Conservation (phyloP, 2,113 vertebrate genomes). For the Eurystomus gularis region DNA sequence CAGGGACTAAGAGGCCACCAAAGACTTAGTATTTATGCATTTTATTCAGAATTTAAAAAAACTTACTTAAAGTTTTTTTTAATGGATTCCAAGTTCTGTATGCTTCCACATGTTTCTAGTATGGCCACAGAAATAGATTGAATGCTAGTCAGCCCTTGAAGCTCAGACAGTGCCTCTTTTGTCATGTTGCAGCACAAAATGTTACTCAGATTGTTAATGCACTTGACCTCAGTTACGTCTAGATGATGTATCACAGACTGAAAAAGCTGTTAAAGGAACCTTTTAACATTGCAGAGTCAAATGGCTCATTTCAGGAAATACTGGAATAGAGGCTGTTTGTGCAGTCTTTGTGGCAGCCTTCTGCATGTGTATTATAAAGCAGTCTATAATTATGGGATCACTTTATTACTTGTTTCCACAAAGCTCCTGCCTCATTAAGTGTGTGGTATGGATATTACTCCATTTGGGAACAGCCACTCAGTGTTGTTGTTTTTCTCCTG, state of each 20-base stretch:
- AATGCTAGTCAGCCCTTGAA: not conserved
- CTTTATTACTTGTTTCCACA: constrained; percentile 26
- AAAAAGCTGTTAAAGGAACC: constrained; percentile 25
- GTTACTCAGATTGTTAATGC: not conserved
- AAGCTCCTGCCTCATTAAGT: not conserved
- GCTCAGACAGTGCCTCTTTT: constrained; percentile 35
- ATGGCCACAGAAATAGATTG: not conserved
- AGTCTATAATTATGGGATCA: constrained; percentile 33
- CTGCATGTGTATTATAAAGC: not conserved
- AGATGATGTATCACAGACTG: not conserved
- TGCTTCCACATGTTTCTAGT: not conserved
- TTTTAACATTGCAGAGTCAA: not conserved
- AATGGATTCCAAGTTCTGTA: not conserved
- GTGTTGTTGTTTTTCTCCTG: not conserved
- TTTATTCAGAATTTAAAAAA: not conserved
- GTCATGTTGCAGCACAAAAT: not conserved
- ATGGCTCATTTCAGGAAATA: constrained; percentile 34
- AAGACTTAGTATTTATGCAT: not conserved
- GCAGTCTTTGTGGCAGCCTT: not conserved
- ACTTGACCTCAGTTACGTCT: constrained; percentile 21
- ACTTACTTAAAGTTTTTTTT: not conserved
- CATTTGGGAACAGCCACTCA: not conserved
- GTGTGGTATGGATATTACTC: not conserved
- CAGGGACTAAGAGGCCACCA: not conserved
- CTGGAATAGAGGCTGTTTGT: constrained; percentile 13